These are phyloP conservation scores for Trachymyrmex septentrionalis DNA, from an alignment of 1,140 invertebrate species.

Conservation along the genomic window DNA sequence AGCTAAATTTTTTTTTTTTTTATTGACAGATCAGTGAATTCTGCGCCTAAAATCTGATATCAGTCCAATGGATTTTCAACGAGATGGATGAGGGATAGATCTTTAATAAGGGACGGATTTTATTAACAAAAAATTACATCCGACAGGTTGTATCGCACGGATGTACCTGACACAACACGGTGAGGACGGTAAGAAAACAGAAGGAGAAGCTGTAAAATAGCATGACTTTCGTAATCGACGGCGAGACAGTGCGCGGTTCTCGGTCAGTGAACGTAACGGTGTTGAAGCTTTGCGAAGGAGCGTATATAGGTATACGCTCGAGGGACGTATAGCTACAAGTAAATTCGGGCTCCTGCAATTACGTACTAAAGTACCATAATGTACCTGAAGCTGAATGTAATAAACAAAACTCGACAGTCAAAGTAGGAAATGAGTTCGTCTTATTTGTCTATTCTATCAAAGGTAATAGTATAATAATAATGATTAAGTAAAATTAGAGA, in stretches of 20 bases:
- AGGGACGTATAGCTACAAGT: not conserved
- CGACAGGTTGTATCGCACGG: not conserved
- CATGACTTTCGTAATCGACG: constrained; percentile 74
- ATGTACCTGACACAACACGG: constrained; percentile 40
- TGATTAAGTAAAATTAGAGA: not conserved
- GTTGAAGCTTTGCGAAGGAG: constrained; percentile 55
- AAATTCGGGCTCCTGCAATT: constrained; percentile 26
- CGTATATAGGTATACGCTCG: constrained; percentile 48
- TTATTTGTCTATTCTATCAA: not conserved
- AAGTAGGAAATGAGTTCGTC: constrained; percentile 13
- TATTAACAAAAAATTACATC: not conserved
- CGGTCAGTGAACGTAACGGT: constrained; percentile 83
- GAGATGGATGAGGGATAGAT: not conserved
- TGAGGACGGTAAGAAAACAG: constrained; percentile 36
- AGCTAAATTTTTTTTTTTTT: not conserved
- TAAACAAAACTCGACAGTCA: constrained; percentile 38
- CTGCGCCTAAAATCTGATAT: not conserved
- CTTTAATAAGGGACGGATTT: not conserved
- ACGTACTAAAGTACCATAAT: constrained; percentile 41
- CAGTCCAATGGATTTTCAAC: not conserved
- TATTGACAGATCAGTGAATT: not conserved
- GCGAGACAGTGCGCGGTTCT: constrained; percentile 64
- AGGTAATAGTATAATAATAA: not conserved
- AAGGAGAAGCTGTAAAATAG: constrained; percentile 68
- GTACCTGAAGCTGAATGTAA: not conserved